These are phyloP conservation scores for Tanaodytes sp. DNA, from an alignment of 2,888 invertebrate species.

Conservation along the genomic window DNA sequence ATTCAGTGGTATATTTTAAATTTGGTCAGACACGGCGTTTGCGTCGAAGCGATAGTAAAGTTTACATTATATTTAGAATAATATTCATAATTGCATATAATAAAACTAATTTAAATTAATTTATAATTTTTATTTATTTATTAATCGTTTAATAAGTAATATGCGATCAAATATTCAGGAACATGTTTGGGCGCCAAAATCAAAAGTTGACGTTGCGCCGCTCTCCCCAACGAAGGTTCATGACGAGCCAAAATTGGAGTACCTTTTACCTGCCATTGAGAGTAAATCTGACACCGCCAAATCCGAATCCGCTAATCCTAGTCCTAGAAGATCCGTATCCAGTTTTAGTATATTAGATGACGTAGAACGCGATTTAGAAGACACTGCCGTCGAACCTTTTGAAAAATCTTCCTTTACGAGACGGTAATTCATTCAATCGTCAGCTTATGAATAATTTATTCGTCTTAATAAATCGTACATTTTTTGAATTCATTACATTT, in stretches of 20 bases:
- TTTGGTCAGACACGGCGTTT: too few species aligned
- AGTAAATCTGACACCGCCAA: slow-evolving; percentile 42
- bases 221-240: slow-evolving; percentile 31
- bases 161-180: too few species aligned
- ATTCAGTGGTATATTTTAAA: too few species aligned
- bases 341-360: slow-evolving; percentile 39
- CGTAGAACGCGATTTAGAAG: slow-evolving; percentile 20
- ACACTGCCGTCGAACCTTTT: slow-evolving; percentile 8
- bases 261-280: slow-evolving; percentile 34
- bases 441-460: too few species aligned
- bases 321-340: slow-evolving; percentile 46
- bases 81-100: too few species aligned
- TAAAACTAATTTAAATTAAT: too few species aligned
- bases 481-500: too few species aligned
- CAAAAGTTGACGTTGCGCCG: slow-evolving; percentile 34
- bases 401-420: slow-evolving; percentile 32
- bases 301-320: slow-evolving; percentile 32
- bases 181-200: slow-evolving; percentile 48
- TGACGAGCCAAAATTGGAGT: slow-evolving; percentile 22
- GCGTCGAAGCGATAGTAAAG: too few species aligned
- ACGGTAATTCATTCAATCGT: too few species aligned
- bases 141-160: too few species aligned
- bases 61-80: background rate
- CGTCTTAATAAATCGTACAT: background rate
- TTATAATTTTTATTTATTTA: too few species aligned